Conservation (phyloP, 2,797 vertebrate species). For the Steatocranus sp. region DNA sequence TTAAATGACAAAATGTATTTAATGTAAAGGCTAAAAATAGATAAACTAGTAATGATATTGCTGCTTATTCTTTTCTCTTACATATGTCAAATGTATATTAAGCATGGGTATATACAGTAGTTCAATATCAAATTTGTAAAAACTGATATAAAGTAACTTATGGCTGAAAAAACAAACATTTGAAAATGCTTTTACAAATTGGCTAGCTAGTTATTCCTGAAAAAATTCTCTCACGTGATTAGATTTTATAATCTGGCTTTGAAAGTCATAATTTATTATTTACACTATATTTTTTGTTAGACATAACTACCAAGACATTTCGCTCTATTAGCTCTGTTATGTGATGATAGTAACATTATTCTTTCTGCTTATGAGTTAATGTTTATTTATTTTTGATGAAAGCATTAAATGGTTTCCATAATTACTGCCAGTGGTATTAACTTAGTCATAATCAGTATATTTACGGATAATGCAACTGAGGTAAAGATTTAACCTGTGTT, state of each 20-base stretch:
- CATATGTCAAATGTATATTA: neutral
- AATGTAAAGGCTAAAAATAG: neutral
- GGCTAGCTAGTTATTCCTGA: neutral
- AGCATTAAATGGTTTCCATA: neutral
- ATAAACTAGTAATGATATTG: neutral
- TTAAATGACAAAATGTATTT: neutral
- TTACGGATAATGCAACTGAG: neutral
- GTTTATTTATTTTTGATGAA: neutral
- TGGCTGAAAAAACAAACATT: neutral
- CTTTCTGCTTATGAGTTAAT: neutral
- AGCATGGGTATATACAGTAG: neutral
- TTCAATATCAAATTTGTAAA: neutral
- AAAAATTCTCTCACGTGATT: fast-evolving
- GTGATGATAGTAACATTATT: neutral
- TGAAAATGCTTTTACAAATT: fast-evolving
- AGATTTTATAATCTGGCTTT: neutral
- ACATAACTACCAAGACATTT: neutral
- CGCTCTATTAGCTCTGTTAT: neutral
- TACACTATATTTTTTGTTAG: neutral
- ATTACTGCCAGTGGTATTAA: neutral
- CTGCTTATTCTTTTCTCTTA: neutral
- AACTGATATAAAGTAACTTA: neutral
- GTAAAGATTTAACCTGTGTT: neutral
- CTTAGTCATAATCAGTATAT: neutral
- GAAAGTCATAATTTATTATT: neutral